Conservation (phyloP, 1,140 invertebrate genomes). For the Lepidurus apus region DNA sequence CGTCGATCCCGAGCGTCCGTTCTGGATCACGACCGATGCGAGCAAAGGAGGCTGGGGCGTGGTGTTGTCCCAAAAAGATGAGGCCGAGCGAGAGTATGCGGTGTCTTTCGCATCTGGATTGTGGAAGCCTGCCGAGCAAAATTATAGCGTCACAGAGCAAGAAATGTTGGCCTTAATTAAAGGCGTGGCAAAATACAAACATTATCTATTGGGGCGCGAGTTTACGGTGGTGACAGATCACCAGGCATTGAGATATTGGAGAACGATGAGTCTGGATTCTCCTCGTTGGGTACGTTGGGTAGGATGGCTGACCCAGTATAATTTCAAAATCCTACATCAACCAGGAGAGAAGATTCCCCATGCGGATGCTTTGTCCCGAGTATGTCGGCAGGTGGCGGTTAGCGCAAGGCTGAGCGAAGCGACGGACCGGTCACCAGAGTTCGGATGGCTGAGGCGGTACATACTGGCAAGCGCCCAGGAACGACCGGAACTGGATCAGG, state of each 20-base stretch:
- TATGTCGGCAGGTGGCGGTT: not conserved
- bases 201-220: constrained; percentile 43
- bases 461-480: not conserved
- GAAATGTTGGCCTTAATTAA: constrained; percentile 45
- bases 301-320: not conserved
- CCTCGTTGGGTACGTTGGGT: constrained; percentile 47
- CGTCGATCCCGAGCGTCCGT: not conserved
- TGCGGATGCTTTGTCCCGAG: not conserved
- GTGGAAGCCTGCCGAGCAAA: constrained; percentile 42
- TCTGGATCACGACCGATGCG: not conserved
- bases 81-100: constrained; percentile 34
- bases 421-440: not conserved
- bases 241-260: constrained; percentile 47
- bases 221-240: constrained; percentile 46
- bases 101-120: constrained; percentile 42
- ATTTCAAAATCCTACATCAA: not conserved
- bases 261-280: constrained; percentile 44
- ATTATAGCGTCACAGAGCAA: constrained; percentile 46
- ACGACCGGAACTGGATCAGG: not conserved
- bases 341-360: not conserved
- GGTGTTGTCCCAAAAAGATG: constrained; percentile 34
- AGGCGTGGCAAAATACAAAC: constrained; percentile 45
- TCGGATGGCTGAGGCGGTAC: not conserved
- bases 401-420: not conserved
- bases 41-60: not conserved